These are phyloP conservation scores for Eumeta japonica DNA, from an alignment of 1,140 invertebrate species.

Conservation along the genomic window DNA sequence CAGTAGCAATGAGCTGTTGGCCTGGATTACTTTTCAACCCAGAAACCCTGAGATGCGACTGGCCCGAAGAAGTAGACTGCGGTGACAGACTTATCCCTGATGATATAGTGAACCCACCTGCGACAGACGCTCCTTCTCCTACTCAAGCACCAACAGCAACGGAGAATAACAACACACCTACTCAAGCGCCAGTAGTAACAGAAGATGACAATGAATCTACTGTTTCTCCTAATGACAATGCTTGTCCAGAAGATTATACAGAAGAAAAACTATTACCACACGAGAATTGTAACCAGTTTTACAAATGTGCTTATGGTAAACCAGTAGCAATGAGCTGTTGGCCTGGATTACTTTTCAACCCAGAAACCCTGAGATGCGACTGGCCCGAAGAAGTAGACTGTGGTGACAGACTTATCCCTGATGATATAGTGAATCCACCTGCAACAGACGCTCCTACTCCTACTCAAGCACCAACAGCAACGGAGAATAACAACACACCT, in stretches of 20 bases:
- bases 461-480: no score
- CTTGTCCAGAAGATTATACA: no score
- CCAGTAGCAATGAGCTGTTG: slow-evolving; percentile 35
- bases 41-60: slow-evolving; percentile 12
- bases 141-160: no score
- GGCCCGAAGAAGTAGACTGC: slow-evolving; percentile 14
- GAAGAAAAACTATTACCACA: slow-evolving; percentile 19
- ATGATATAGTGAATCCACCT: no score
- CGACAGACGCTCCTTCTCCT: no score
- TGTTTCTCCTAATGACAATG: no score
- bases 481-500: no score
- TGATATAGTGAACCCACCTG: no score
- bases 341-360: slow-evolving; percentile 57
- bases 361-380: slow-evolving; percentile 58
- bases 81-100: slow-evolving; percentile 11
- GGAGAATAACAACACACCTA: no score
- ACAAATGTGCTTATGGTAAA: slow-evolving; percentile 18
- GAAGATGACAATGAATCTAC: no score
- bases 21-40: slow-evolving; percentile 9
- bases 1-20: slow-evolving; percentile 10
- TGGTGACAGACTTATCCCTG: slow-evolving; percentile 13
- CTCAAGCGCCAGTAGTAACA: no score
- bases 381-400: slow-evolving; percentile 58
- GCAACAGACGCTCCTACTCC: no score
- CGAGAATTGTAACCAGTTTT: slow-evolving; percentile 26